Evolutionary conservation across 2,113 vertebrate genomes (phyloP).

Genomic region (Salvator merianae): DNA sequence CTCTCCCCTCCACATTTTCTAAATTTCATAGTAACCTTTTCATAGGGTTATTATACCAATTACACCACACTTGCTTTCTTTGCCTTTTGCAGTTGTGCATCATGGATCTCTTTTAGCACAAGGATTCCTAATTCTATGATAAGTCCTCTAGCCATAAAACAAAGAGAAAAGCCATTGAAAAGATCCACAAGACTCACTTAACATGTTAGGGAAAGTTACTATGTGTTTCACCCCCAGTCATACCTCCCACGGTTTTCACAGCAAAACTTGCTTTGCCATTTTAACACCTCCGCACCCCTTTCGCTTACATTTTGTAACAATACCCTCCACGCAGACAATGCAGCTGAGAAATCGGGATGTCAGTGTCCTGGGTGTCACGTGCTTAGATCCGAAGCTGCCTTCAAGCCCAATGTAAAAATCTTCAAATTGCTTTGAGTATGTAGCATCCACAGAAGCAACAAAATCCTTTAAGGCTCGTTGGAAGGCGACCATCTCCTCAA

Average conservation of each 20-base stretch:
- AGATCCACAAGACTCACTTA: not conserved
- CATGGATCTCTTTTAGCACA: not conserved
- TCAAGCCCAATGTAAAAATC: conserved; percentile 94
- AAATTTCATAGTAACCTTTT: not conserved
- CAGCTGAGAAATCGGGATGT: conserved; percentile 90
- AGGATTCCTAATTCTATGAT: not conserved
- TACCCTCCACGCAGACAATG: conserved; percentile 95
- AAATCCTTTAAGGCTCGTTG: conserved; percentile 92
- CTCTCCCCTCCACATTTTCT: too few species aligned
- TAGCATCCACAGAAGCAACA: conserved; percentile 89
- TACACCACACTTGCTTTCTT: not conserved
- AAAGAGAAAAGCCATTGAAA: not conserved
- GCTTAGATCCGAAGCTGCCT: conserved; percentile 94
- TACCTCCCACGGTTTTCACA: not conserved
- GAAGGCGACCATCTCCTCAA: conserved; percentile 91
- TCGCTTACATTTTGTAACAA: conserved; percentile 93
- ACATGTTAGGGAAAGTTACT: not conserved
- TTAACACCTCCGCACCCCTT: accelerated
- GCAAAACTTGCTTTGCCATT: not conserved
- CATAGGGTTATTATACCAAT: not conserved
- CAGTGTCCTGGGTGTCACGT: conserved; percentile 91
- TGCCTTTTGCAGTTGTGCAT: not conserved
- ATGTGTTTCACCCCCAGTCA: not conserved
- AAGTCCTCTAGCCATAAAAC: not conserved
- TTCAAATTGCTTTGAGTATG: conserved; percentile 94